Base-by-base conservation (phyloP, 2,888 invertebrate species). In the Apocheima hispidaria region DNA sequence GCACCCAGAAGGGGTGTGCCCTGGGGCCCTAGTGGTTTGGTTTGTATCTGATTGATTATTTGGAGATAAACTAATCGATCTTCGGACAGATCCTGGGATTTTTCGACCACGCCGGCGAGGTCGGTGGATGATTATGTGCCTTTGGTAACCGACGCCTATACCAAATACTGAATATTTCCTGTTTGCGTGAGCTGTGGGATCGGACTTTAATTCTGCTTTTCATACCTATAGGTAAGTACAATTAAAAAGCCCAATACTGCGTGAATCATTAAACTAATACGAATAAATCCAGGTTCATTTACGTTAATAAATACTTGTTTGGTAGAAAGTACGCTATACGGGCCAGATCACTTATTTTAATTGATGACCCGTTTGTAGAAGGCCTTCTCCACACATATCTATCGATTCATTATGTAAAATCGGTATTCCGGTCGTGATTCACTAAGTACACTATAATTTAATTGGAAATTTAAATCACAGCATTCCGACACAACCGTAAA, bases 291-390 rank as follows among this genome's bases (percentile, higher is more conserved):
- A 33, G 21, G 40, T 49, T 28, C 18, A 36, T 51, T 38, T 38
- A 46, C 52, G 23, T 38, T 38, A 20, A 26, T 58, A 58, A 51
- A 44, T 44, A 51, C 20, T 20, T 14, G n/a, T 20, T 30, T 26
- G 21, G 40, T 40, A 52, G 46, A 59, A 58, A 58, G 58, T 52
- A 16, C 38, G 30, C 18, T 6, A 30, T 46, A 16, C 20, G 35
- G 10, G 26, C 46, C 14, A 16, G 28, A 33, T 51, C 43, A 57
- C 18, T 35, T 43, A 50, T 50, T 51, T 43, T 50, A 57, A 33
- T 28, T 36, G 51, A 40, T 33, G 38, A 26, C 49, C n/a, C 10
- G 30, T 33, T 26, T 41, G 26, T 44, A 12, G 18, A 36, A 58
- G 26, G 18, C 16, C n/a, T 36, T 46, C 18, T 48, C 40, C 21